Conservation (phyloP, 1,140 invertebrate genomes). For the Venustaconcha ellipsiformis region DNA sequence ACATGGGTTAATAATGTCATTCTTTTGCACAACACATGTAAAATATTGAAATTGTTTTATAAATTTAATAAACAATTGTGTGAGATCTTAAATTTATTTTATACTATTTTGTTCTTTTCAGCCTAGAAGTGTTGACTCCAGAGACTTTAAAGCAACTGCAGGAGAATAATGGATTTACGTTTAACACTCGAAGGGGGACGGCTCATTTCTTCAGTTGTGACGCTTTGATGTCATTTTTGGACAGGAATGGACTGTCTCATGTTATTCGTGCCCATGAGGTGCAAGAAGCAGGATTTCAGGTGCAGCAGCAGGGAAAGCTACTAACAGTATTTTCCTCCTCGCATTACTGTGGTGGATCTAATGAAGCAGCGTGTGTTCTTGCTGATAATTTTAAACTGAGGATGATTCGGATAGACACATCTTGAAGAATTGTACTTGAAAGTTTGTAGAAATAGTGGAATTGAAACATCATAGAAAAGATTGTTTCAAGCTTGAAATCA, state of each 20-base stretch:
- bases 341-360: constrained; percentile 76
- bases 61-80: no score
- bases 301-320: constrained; percentile 75
- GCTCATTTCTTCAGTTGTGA: constrained; percentile 79
- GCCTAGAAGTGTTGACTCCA: constrained; percentile 66
- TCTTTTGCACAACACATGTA: no score
- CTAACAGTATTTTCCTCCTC: constrained; percentile 80
- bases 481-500: no score
- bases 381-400: constrained; percentile 73
- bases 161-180: constrained; percentile 77
- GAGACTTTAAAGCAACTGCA: constrained; percentile 72
- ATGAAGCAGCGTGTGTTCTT: constrained; percentile 78
- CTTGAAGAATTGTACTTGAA: constrained; percentile 34
- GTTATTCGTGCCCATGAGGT: constrained; percentile 82
- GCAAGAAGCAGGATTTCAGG: constrained; percentile 77
- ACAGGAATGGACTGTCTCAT: constrained; percentile 76
- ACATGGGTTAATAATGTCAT: no score
- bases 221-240: constrained; percentile 78
- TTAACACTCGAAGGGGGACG: constrained; percentile 78
- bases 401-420: constrained; percentile 74
- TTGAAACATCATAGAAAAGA: no score
- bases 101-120: constrained; percentile 31
- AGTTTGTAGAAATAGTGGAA: no score
- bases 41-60: no score
- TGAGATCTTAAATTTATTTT: not conserved